phyloP scores from a whole-genome alignment of 1,140 invertebrate species.

The Drosophila saltans region DNA sequence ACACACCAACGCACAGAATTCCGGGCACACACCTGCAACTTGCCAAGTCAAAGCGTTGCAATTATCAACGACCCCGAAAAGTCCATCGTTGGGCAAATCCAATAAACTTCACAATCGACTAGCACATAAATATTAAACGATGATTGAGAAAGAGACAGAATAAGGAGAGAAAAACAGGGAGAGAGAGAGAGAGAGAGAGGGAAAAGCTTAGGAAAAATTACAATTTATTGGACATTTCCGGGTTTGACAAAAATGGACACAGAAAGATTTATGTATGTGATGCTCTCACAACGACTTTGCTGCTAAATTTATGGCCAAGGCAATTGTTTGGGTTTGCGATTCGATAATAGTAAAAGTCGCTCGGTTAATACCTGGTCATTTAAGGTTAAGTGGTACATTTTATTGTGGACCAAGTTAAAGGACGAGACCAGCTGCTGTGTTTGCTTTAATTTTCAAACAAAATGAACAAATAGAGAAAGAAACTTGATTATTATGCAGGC shows the following conservation, averaged over 20 bases:
- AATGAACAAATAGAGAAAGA: neutral
- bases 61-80: constrained; percentile 56
- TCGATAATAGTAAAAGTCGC: constrained; percentile 11
- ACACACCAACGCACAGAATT: constrained; percentile 43
- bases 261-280: constrained; percentile 72
- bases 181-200: constrained; percentile 5
- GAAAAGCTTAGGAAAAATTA: constrained; percentile 77
- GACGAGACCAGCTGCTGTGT: no score
- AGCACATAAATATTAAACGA: constrained; percentile 81
- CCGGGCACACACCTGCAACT: constrained; percentile 70
- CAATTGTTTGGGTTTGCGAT: constrained; percentile 8
- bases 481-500: constrained; percentile 74
- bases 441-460: constrained; percentile 28
- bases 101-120: constrained; percentile 80
- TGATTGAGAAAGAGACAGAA: constrained; percentile 67
- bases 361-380: constrained; percentile 66
- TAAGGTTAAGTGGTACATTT: constrained; percentile 50
- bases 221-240: constrained; percentile 81
- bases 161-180: constrained; percentile 17
- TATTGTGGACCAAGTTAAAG: neutral
- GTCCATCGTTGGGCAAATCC: constrained; percentile 60
- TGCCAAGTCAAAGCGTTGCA: constrained; percentile 48
- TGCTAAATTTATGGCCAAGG: constrained; percentile 52
- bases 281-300: constrained; percentile 52
- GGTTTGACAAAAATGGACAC: constrained; percentile 72